These are phyloP conservation scores for Actenoides hombroni DNA, from an alignment of 2,113 vertebrate species.

Conservation along the genomic window DNA sequence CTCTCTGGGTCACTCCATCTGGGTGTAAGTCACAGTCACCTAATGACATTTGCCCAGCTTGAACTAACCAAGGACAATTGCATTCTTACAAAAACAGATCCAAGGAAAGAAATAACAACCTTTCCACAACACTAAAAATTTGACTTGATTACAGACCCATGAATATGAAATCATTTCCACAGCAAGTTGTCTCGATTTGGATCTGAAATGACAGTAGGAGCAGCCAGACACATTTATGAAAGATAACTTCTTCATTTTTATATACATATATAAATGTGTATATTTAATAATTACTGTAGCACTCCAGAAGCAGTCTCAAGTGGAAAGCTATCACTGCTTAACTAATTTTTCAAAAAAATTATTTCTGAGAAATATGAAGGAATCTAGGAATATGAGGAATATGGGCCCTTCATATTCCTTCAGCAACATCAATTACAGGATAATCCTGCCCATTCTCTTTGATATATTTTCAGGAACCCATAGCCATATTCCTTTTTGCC, in stretches of 20 bases:
- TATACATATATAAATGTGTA: accelerated
- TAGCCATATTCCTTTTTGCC: background rate
- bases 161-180: background rate
- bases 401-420: background rate
- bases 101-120: background rate
- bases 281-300: background rate
- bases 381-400: background rate
- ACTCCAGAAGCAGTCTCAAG: background rate
- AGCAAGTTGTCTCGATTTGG: background rate
- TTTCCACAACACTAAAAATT: background rate
- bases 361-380: background rate
- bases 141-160: background rate
- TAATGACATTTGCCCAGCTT: background rate
- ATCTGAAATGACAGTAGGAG: background rate
- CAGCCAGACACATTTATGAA: background rate
- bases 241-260: background rate
- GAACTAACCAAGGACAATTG: background rate
- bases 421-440: background rate
- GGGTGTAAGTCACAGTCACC: background rate
- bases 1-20: accelerated
- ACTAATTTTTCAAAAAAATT: background rate
- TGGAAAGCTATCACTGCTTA: background rate
- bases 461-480: background rate
- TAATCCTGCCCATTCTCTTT: background rate
- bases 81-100: background rate